A percentile compares a stretch with the other conserved stretches of the same genome.
Conservation (phyloP, 2,797 vertebrate genomes). For the Diglossa cyanea region DNA sequence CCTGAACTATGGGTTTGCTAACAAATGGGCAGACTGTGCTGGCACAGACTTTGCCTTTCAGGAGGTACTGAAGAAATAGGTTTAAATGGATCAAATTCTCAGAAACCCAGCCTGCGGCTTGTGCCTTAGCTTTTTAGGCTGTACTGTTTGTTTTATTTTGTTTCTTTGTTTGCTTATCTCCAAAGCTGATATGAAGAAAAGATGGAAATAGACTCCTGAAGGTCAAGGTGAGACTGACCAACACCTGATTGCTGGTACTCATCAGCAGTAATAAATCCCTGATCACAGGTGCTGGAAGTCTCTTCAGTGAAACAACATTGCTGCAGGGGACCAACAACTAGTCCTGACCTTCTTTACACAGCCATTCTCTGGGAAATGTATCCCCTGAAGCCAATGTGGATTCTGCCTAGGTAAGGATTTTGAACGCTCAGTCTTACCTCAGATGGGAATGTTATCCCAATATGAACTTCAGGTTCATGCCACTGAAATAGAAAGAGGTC, state of each 20-base stretch:
- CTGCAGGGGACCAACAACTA: not conserved
- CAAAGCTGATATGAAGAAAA: not conserved
- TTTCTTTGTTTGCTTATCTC: not conserved
- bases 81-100: not conserved
- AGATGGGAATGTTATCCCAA: not conserved
- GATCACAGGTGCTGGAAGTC: not conserved
- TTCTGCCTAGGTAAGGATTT: constrained; percentile 29
- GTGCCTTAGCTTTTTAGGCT: not conserved
- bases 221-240: not conserved
- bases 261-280: not conserved
- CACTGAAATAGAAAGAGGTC: not conserved
- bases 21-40: not conserved
- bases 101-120: not conserved
- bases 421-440: not conserved
- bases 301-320: not conserved
- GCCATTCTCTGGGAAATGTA: not conserved
- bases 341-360: not conserved
- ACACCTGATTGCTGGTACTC: not conserved
- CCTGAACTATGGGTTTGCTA: not conserved
- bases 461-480: not conserved
- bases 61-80: not conserved
- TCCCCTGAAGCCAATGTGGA: not conserved
- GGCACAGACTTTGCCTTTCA: not conserved
- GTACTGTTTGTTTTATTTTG: not conserved
- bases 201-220: not conserved